These are phyloP conservation scores for Pseudolaguvia tuberculata DNA, from an alignment of 2,113 vertebrate species.

Conservation along the genomic window DNA sequence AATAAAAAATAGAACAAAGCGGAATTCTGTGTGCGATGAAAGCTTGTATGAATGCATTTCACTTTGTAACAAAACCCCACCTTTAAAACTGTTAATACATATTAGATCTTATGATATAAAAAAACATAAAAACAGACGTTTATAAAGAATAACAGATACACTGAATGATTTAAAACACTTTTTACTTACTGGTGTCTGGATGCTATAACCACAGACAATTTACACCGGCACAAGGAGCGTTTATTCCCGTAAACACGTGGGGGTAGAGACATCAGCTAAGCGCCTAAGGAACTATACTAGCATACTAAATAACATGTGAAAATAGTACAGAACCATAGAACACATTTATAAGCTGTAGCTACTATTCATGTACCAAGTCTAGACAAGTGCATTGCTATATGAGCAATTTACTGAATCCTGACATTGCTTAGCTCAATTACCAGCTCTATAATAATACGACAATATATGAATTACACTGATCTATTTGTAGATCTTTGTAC, in stretches of 20 bases:
- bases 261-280: conserved; percentile 6
- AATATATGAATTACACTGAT: background rate
- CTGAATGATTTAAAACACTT: background rate
- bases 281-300: background rate
- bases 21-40: background rate
- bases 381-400: background rate
- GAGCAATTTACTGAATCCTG: background rate
- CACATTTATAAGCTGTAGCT: background rate
- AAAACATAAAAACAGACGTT: background rate
- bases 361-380: background rate
- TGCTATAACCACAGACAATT: background rate
- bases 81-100: conserved; percentile 3
- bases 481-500: background rate
- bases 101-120: too few species aligned
- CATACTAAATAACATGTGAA: background rate
- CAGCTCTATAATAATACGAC: background rate
- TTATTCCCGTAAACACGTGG: conserved; percentile 15
- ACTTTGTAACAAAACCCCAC: background rate
- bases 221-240: background rate
- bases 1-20: background rate
- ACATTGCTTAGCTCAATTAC: background rate
- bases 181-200: conserved; percentile 30
- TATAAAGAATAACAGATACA: background rate
- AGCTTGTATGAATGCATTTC: conserved; percentile 1
- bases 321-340: background rate